Evolutionary conservation across 2,113 vertebrate species (phyloP), one percentile per base, ranked within the genome.

Genomic region (Asarcornis scutulata): DNA sequence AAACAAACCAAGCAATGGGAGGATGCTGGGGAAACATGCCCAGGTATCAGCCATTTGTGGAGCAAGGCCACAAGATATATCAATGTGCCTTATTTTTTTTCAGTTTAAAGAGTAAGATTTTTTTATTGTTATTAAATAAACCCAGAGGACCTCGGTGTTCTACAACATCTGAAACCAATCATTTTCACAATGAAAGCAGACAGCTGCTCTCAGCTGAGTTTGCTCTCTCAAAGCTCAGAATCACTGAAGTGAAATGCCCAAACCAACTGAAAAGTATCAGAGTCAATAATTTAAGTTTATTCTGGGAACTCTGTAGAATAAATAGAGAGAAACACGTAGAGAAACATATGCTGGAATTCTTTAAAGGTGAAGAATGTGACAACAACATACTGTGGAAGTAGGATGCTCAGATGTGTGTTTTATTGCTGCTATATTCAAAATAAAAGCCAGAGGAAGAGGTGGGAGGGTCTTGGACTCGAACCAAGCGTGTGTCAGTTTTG

Each of bases 361-460:
- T 89, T 89, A 79, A 96, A 97, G 96, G 95, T 97, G 96, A 95
- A 82, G 82, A 95, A 58, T 79, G 84, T 94, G 91, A 95, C 91
- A 96, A 94, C 92, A 94, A 93, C 96, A 96, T 91, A 84, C 92
- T 96, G 94, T 91, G 83, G 92, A 86, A 95, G 95, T 84, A 89
- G 94, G 96, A 95, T 89, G 95, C 95, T 95, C 91, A 82, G 91
- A 95, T 62, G 74, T 60, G 42, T 79, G 86, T 72, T 92, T 92
- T 56, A 75, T 78, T 78, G 62, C 83, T 93, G 89, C 77, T 68
- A 75, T 6, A n/a, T 66, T 92, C 73, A 44, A 82, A 75, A 89
- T 83, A 92, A 95, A 87, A 95, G 48, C 69, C 89, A 82, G 62
- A 68, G 69, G 89, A 95, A 86, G 89, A 25, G 42, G 91, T 96